A percentile compares a stretch with the other conserved stretches of the same genome.
Evolutionary conservation across 2,888 invertebrate genomes (phyloP).

Genomic region (Diploptera punctata): DNA sequence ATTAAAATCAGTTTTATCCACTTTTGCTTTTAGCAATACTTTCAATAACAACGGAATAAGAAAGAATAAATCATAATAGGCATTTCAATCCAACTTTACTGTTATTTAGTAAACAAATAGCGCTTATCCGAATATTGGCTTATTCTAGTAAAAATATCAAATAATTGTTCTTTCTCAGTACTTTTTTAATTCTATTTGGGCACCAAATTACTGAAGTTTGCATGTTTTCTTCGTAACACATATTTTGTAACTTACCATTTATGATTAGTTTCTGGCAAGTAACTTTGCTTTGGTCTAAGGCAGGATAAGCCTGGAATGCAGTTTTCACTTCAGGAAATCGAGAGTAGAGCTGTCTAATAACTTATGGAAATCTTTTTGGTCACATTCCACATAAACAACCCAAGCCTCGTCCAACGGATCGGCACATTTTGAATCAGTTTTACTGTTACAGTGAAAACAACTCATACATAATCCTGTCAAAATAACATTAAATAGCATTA

Average conservation of each 20-base stretch:
- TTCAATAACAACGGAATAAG: too few species aligned
- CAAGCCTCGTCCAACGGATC: neutral
- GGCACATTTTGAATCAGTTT: neutral
- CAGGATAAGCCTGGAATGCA: neutral
- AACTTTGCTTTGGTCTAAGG: neutral
- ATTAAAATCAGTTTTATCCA: too few species aligned
- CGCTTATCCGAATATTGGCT: neutral
- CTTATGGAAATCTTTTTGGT: neutral
- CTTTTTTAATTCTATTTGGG: neutral
- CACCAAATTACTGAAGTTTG: neutral
- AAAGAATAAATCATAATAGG: neutral
- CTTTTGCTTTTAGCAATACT: too few species aligned
- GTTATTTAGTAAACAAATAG: neutral
- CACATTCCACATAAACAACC: neutral
- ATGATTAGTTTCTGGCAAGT: neutral
- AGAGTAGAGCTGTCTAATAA: neutral
- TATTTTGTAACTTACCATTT: neutral
- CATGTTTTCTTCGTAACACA: too few species aligned
- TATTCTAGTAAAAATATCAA: neutral
- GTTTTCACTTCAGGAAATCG: neutral
- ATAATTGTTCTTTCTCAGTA: neutral
- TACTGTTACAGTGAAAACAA: constrained; percentile 2
- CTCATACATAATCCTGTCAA: neutral
- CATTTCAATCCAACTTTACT: neutral
- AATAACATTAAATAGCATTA: too few species aligned